Evolutionary conservation across 2,113 vertebrate genomes (phyloP).

Genomic region (Stictonetta naevosa): DNA sequence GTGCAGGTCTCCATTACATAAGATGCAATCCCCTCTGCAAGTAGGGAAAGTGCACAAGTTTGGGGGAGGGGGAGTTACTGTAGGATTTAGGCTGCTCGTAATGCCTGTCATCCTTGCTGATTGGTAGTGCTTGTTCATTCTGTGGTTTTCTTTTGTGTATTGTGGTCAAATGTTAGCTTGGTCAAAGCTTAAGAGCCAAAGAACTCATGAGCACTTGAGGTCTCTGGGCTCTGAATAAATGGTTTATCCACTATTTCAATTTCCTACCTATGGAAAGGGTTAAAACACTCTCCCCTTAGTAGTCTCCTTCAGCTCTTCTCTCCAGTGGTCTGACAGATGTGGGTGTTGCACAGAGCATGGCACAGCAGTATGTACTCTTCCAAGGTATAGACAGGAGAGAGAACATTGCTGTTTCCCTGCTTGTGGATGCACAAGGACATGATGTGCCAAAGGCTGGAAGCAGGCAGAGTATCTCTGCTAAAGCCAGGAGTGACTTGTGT

Average conservation of each 20-base stretch:
- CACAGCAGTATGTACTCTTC: accelerated
- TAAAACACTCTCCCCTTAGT: accelerated
- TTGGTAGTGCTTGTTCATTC: accelerated
- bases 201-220: neutral
- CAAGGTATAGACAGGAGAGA: accelerated
- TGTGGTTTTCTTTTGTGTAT: accelerated
- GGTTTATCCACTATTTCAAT: neutral
- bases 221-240: neutral
- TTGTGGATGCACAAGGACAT: accelerated
- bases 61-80: neutral
- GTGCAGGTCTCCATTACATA: accelerated
- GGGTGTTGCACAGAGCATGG: accelerated
- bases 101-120: too few species aligned
- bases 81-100: neutral
- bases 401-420: accelerated
- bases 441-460: neutral
- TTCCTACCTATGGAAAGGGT: accelerated
- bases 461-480: accelerated
- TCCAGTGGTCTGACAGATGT: accelerated
- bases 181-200: neutral
- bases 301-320: neutral
- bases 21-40: too few species aligned
- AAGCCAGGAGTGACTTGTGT: neutral
- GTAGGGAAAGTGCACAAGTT: neutral
- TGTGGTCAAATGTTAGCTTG: accelerated